Conservation (phyloP, 2,113 vertebrate species). For the Ceyx margarethae region DNA sequence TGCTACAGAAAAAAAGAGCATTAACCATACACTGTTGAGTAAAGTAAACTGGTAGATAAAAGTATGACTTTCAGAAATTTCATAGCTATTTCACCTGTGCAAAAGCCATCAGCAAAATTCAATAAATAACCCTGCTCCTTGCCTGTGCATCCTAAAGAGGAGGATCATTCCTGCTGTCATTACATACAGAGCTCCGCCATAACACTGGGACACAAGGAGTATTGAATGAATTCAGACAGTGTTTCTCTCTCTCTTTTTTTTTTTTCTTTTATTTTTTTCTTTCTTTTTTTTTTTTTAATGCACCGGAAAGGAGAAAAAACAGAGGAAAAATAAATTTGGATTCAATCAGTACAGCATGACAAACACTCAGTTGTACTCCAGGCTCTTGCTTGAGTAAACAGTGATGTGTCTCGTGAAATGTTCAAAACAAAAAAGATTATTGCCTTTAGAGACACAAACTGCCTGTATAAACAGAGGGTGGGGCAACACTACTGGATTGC, state of each 20-base stretch:
- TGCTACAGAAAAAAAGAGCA: background rate
- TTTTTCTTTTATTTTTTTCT: background rate
- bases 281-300: background rate
- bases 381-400: slow-evolving; percentile 53
- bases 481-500: background rate
- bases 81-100: background rate
- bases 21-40: background rate
- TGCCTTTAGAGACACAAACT: slow-evolving; percentile 44
- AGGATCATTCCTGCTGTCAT: background rate
- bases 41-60: background rate
- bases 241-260: background rate
- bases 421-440: slow-evolving; percentile 44
- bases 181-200: background rate
- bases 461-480: slow-evolving; percentile 36
- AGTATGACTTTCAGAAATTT: background rate
- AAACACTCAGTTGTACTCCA: slow-evolving; percentile 29
- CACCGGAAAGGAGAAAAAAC: background rate
- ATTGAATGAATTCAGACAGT: slow-evolving; percentile 9
- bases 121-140: background rate
- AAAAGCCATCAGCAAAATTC: background rate
- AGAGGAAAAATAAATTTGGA: slow-evolving; percentile 16
- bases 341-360: background rate
- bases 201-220: background rate
- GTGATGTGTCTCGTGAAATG: slow-evolving; percentile 29
- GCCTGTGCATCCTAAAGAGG: background rate